Percentiles rank a stretch among this genome's conserved stretches.
phyloP scores from a whole-genome alignment of 1,140 invertebrate species.

The Cydia strobilella region DNA sequence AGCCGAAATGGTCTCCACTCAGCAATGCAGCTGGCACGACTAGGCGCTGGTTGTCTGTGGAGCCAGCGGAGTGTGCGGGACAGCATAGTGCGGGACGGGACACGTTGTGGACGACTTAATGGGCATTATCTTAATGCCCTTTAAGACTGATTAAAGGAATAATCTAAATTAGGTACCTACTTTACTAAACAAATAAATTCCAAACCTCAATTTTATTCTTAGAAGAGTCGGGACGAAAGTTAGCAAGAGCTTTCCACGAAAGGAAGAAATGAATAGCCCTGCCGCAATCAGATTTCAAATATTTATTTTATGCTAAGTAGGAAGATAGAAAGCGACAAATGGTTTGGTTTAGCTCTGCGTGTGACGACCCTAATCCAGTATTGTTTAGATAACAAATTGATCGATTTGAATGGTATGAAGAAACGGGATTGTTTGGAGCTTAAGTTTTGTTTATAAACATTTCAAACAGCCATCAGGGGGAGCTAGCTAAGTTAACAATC shows the following conservation, averaged over 20 bases:
- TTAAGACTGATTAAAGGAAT: slow-evolving; percentile 1
- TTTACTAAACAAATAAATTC: too few relatives aligned
- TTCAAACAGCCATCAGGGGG: too few relatives aligned
- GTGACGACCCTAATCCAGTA: not conserved
- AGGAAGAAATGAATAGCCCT: not conserved
- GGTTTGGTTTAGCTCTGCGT: not conserved
- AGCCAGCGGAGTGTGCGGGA: too few relatives aligned
- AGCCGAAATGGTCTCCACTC: too few relatives aligned
- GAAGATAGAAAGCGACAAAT: slow-evolving; percentile 17
- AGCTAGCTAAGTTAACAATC: too few relatives aligned
- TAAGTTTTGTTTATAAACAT: too few relatives aligned
- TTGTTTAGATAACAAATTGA: not conserved
- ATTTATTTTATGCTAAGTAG: slow-evolving; percentile 28
- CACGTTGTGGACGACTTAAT: too few relatives aligned
- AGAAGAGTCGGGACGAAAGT: not conserved
- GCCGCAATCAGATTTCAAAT: slow-evolving; percentile 13
- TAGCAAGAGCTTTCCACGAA: not conserved
- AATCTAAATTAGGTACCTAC: not conserved
- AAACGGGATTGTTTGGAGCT: not conserved
- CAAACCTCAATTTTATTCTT: not conserved
- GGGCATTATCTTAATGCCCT: not conserved
- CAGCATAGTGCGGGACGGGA: too few relatives aligned
- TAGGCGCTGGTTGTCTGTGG: too few relatives aligned
- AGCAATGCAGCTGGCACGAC: too few relatives aligned
- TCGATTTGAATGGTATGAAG: not conserved